A percentile compares a stretch with the other conserved stretches of the same genome.
These are phyloP conservation scores for Phymanthus crucifer DNA, from an alignment of 92 coral and sea anemone species.

Conservation along the genomic window DNA sequence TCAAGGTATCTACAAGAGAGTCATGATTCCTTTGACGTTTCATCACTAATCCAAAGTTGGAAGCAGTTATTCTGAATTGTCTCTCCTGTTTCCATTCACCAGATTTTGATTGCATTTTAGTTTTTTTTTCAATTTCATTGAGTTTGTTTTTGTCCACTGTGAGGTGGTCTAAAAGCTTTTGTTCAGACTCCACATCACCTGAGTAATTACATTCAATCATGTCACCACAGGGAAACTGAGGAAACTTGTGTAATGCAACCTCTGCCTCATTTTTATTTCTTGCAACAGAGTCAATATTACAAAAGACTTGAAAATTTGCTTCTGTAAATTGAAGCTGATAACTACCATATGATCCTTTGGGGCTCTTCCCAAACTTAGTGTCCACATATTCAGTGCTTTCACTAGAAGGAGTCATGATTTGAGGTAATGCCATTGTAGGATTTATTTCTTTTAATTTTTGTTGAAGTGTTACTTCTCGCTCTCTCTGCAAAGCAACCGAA, in stretches of 20 bases:
- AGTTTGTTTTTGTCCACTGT: slow-evolving; percentile 40
- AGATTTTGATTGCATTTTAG: slow-evolving; percentile 55
- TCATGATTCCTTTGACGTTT: slow-evolving; percentile 53
- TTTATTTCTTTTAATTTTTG: slow-evolving; percentile 40
- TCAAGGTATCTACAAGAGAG: slow-evolving; percentile 38
- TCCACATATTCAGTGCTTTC: slow-evolving; percentile 4
- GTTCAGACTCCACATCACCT: slow-evolving; percentile 15
- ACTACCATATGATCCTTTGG: slow-evolving; percentile 56
- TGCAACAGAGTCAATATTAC: slow-evolving; percentile 44
- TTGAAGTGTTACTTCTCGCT: slow-evolving; percentile 28
- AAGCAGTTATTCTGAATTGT: slow-evolving; percentile 61
- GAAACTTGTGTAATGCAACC: slow-evolving; percentile 9
- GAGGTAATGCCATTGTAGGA: slow-evolving; percentile 41
- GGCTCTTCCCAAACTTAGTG: slow-evolving; percentile 58
- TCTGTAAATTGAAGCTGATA: slow-evolving; percentile 67
- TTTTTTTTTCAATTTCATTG: slow-evolving; percentile 49
- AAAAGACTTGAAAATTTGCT: slow-evolving; percentile 54
- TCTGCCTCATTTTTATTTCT: slow-evolving; percentile 8
- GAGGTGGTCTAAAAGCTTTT: slow-evolving; percentile 35
- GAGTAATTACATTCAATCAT: slow-evolving; percentile 25
- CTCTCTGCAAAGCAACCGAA: slow-evolving; percentile 21
- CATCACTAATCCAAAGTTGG: slow-evolving; percentile 52
- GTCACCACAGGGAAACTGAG: slow-evolving; percentile 43
- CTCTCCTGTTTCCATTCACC: slow-evolving; percentile 59
- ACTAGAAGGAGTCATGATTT: slow-evolving; percentile 27